Percentiles rank a stretch among this genome's conserved stretches.
phyloP scores from a whole-genome alignment of 2,888 invertebrate genomes.

The Melitaea athalia region DNA sequence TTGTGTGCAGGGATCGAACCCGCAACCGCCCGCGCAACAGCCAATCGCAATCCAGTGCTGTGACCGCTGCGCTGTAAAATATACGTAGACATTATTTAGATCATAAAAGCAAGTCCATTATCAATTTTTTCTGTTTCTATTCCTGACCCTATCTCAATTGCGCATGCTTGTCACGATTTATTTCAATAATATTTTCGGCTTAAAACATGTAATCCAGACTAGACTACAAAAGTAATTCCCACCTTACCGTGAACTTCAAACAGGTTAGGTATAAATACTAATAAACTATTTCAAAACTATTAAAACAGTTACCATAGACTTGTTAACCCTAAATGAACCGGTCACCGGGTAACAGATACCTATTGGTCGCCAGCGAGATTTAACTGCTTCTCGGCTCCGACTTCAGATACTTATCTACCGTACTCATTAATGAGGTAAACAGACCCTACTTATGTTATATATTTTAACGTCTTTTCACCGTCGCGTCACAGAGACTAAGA shows the following conservation, averaged over 20 bases:
- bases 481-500: not conserved
- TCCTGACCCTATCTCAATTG: too few species aligned
- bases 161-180: too few species aligned
- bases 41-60: too few species aligned
- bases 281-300: constrained; percentile 9
- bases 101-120: too few species aligned
- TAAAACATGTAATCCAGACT: too few species aligned
- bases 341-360: constrained; percentile 44
- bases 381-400: constrained; percentile 28
- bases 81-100: too few species aligned
- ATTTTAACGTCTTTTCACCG: constrained; percentile 14
- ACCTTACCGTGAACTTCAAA: not conserved
- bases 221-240: too few species aligned
- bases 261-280: not conserved
- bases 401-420: constrained; percentile 21
- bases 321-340: constrained; percentile 50
- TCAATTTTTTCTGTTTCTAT: too few species aligned
- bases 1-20: too few species aligned
- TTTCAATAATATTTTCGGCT: too few species aligned
- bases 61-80: too few species aligned
- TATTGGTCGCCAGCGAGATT: constrained; percentile 29
- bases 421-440: constrained; percentile 28
- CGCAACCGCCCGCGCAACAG: too few species aligned
- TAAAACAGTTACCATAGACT: constrained; percentile 45
- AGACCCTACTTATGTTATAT: constrained; percentile 10